Conservation (phyloP, 2,113 vertebrate species). For the Neogale vison region DNA sequence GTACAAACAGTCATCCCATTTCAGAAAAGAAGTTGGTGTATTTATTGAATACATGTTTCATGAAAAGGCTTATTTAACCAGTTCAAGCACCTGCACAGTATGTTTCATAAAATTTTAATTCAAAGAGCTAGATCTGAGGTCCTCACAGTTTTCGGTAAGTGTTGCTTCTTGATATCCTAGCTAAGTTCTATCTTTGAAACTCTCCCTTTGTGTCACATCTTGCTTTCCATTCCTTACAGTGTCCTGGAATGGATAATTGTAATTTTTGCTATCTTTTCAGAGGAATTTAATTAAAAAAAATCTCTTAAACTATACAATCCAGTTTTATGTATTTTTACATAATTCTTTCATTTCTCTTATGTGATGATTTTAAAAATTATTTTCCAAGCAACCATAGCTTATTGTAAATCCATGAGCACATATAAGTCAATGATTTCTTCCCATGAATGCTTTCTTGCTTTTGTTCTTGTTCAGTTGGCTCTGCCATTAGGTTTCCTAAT, state of each 20-base stretch:
- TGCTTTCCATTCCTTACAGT: neutral
- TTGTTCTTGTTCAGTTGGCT: neutral
- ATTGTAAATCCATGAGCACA: neutral
- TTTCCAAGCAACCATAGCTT: neutral
- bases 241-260: neutral
- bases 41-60: neutral
- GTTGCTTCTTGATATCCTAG: neutral
- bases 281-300: neutral
- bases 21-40: neutral
- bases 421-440: neutral
- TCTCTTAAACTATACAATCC: neutral
- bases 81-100: neutral
- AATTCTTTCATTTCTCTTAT: constrained; percentile 26
- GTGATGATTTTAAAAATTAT: constrained; percentile 36
- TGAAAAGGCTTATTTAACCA: neutral
- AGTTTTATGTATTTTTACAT: neutral
- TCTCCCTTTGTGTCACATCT: neutral
- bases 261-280: neutral
- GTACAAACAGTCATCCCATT: neutral
- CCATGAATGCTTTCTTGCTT: neutral
- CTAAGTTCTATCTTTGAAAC: neutral
- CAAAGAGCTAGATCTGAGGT: neutral
- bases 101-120: neutral
- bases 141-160: neutral
- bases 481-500: neutral